Evolutionary conservation across 2,113 vertebrate genomes (phyloP).

Genomic region (Passer domesticus): DNA sequence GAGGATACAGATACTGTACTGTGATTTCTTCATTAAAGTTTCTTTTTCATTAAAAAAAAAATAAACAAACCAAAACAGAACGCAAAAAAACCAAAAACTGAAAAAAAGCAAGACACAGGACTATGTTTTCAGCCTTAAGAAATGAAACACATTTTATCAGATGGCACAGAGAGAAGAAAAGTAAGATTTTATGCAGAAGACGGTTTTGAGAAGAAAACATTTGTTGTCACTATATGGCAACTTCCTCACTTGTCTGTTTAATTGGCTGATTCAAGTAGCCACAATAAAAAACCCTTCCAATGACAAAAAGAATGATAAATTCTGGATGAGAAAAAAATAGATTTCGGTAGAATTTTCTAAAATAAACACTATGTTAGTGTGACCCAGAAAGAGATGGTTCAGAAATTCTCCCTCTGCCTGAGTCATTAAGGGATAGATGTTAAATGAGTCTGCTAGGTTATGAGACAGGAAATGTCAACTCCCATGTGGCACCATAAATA

Average conservation of each 20-base stretch:
- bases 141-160: background rate
- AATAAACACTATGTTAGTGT: background rate
- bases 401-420: background rate
- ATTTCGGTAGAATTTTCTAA: conserved; percentile 4
- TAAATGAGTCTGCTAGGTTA: background rate
- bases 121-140: background rate
- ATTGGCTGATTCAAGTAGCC: background rate
- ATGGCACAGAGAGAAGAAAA: background rate
- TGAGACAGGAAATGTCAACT: background rate
- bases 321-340: background rate
- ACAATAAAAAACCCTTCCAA: background rate
- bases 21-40: background rate
- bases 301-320: background rate
- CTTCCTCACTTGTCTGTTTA: background rate
- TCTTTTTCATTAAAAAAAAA: background rate
- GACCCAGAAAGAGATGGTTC: background rate
- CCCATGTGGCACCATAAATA: background rate
- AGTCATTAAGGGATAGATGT: background rate
- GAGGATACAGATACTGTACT: background rate
- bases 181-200: background rate
- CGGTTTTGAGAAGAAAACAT: background rate
- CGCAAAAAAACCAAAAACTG: background rate
- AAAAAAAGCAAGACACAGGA: background rate
- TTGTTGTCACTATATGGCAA: background rate
- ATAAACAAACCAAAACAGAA: background rate